phyloP scores from a whole-genome alignment of 2,113 vertebrate species.

The Cebidichthys violaceus region DNA sequence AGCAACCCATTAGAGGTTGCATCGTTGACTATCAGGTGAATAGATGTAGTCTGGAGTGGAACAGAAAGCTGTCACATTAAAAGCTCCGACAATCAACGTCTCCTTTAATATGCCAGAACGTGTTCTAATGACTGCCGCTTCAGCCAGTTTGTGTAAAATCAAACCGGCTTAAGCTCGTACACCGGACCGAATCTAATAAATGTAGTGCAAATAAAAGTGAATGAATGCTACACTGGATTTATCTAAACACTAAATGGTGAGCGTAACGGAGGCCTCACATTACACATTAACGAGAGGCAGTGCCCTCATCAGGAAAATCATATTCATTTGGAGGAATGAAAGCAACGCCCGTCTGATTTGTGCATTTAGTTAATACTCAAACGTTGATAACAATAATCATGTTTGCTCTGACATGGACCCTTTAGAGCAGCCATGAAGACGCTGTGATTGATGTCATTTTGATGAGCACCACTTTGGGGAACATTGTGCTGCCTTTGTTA shows the following conservation, averaged over 20 bases:
- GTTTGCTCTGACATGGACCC: neutral
- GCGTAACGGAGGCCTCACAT: neutral
- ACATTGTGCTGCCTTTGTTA: slow-evolving; percentile 2
- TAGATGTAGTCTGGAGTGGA: neutral
- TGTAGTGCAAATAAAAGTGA: neutral
- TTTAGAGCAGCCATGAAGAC: slow-evolving; percentile 10
- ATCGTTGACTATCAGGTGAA: neutral
- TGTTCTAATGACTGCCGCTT: neutral
- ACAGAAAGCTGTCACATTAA: neutral
- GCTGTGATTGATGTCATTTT: slow-evolving; percentile 32
- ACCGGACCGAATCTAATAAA: neutral
- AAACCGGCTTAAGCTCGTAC: neutral
- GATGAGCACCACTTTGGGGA: slow-evolving; percentile 21
- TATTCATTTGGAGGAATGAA: neutral
- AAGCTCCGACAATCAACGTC: neutral
- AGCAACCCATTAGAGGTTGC: neutral
- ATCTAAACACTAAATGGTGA: neutral
- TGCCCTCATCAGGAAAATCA: neutral
- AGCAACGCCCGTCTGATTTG: neutral
- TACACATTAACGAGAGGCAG: neutral
- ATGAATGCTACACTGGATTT: neutral
- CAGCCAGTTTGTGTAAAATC: too few relatives aligned
- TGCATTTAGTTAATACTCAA: slow-evolving; percentile 11
- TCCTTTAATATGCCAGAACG: neutral
- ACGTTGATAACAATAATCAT: slow-evolving; percentile 21